Conservation (phyloP, 1,140 invertebrate species). For the Sarcophaga bullata region DNA sequence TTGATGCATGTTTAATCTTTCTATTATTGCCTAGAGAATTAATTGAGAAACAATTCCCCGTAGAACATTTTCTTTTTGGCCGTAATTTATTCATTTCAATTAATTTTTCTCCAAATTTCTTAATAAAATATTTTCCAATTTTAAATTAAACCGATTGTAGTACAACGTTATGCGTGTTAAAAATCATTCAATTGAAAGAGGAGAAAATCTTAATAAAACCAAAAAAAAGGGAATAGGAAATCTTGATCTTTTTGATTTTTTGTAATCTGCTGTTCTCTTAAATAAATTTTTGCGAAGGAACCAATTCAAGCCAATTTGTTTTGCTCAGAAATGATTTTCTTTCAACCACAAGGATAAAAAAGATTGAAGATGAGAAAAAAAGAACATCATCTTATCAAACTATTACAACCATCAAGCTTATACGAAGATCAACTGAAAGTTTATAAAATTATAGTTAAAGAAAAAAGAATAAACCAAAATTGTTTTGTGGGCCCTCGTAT, state of each 20-base stretch:
- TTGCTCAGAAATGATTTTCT: conserved; percentile 1
- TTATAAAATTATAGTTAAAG: too few species aligned
- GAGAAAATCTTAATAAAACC: neutral
- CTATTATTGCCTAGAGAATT: too few species aligned
- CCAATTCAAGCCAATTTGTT: conserved; percentile 10
- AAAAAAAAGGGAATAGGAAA: neutral
- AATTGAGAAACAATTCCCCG: too few species aligned
- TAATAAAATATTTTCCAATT: too few species aligned
- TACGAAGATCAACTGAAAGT: neutral
- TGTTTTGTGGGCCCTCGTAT: neutral
- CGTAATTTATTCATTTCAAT: too few species aligned
- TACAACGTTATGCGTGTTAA: neutral
- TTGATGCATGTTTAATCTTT: too few species aligned
- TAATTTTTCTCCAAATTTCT: too few species aligned
- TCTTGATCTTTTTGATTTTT: neutral
- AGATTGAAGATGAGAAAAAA: neutral
- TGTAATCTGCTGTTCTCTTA: neutral
- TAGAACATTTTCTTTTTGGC: too few species aligned
- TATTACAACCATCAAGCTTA: neutral
- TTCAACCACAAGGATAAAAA: neutral
- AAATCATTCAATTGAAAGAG: neutral
- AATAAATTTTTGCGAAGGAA: neutral
- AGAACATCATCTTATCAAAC: neutral
- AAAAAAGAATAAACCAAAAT: neutral
- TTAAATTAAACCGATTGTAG: neutral